phyloP scores from a whole-genome alignment of 1,140 invertebrate genomes.

The Dinothrombium tinctorium region DNA sequence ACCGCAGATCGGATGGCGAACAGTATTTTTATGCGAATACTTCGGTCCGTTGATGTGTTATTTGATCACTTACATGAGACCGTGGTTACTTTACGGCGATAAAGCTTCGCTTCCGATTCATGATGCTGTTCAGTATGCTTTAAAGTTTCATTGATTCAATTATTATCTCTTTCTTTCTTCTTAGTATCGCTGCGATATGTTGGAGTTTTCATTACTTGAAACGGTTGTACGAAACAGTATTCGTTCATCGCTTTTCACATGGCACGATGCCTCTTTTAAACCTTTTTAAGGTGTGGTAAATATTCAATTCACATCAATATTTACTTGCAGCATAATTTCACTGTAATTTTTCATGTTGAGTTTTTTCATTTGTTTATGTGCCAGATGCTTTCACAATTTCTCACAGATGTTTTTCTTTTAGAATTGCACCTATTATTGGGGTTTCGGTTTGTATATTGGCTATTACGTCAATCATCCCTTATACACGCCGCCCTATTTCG shows the following conservation, averaged over 20 bases:
- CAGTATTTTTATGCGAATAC: slow-evolving; percentile 88
- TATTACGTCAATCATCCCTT: slow-evolving; percentile 93
- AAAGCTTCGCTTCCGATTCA: slow-evolving; percentile 21
- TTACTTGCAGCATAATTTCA: neutral
- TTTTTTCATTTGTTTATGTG: slow-evolving; percentile 1
- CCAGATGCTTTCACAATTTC: neutral
- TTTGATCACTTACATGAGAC: slow-evolving; percentile 62
- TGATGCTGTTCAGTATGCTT: slow-evolving; percentile 35
- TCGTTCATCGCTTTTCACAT: slow-evolving; percentile 94
- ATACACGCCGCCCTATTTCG: slow-evolving; percentile 47
- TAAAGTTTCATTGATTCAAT: slow-evolving; percentile 9
- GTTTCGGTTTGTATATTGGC: slow-evolving; percentile 82
- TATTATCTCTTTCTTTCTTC: slow-evolving; percentile 4
- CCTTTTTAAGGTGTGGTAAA: slow-evolving; percentile 52
- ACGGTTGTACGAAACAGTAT: slow-evolving; percentile 76
- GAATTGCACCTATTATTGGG: slow-evolving; percentile 95
- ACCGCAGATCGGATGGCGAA: slow-evolving; percentile 94
- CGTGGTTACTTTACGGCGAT: slow-evolving; percentile 66
- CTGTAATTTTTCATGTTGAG: neutral
- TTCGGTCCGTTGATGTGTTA: slow-evolving; percentile 83
- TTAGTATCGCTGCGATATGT: slow-evolving; percentile 55
- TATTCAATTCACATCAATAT: neutral
- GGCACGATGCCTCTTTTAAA: slow-evolving; percentile 90
- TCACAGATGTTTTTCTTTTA: slow-evolving; percentile 16
- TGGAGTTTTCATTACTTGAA: slow-evolving; percentile 84